A percentile compares a stretch with the other conserved stretches of the same genome.
These are phyloP conservation scores for Montipora capricornis DNA, from an alignment of 64 coral and sea anemone species.

Conservation along the genomic window DNA sequence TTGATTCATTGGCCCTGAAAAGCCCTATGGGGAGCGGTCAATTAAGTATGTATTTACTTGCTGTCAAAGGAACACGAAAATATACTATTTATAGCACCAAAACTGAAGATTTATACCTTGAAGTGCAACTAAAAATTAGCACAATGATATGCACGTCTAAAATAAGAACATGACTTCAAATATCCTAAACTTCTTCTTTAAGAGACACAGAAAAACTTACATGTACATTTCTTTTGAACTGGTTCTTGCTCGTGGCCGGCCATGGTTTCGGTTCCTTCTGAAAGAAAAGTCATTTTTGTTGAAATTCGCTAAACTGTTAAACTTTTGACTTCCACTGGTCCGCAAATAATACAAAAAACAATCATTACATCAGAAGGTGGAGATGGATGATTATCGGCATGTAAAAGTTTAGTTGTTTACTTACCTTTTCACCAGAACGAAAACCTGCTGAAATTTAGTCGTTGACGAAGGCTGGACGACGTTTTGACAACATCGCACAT, in stretches of 20 bases:
- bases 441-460: too few species aligned
- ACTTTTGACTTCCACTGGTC: constrained; percentile 4
- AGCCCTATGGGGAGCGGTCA: too few species aligned
- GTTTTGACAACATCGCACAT: too few species aligned
- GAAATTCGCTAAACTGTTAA: constrained; percentile 3
- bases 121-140: constrained; percentile 26
- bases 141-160: constrained; percentile 37
- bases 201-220: too few species aligned
- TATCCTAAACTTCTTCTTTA: too few species aligned
- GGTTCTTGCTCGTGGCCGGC: background rate
- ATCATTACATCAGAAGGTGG: background rate
- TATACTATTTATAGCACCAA: background rate
- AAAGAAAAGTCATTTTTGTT: constrained; percentile 45
- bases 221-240: too few species aligned
- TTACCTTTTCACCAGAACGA: constrained; percentile 3
- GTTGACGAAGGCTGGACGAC: too few species aligned
- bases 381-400: background rate
- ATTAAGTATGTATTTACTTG: background rate
- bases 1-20: too few species aligned
- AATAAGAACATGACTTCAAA: constrained; percentile 24
- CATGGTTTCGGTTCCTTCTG: constrained; percentile 21
- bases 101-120: background rate
- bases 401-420: constrained; percentile 30
- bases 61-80: constrained; percentile 43
- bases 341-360: background rate